These are phyloP conservation scores for Pedetes capensis DNA, from an alignment of 2,113 vertebrate species.

Conservation along the genomic window DNA sequence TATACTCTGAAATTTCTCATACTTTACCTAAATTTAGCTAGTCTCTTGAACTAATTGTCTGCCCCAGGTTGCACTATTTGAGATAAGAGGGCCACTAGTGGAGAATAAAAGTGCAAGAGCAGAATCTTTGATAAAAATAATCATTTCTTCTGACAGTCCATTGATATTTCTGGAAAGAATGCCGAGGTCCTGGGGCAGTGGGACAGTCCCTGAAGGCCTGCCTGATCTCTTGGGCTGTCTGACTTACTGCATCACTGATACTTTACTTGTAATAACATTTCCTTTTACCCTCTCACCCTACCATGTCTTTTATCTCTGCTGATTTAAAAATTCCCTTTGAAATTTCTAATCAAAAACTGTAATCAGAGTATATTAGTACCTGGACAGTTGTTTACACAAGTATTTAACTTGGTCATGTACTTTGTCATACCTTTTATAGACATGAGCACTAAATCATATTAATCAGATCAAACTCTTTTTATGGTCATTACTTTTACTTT, in stretches of 20 bases:
- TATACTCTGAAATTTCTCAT: not conserved
- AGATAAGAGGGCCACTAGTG: not conserved
- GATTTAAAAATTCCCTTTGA: not conserved
- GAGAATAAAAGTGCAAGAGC: not conserved
- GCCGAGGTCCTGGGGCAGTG: not conserved
- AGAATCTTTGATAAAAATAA: not conserved
- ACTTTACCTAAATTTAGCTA: not conserved
- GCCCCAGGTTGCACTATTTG: not conserved
- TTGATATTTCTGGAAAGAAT: not conserved
- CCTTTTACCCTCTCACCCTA: not conserved
- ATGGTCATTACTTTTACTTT: not conserved
- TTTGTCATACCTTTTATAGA: not conserved
- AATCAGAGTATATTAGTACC: not conserved
- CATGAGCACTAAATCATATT: not conserved
- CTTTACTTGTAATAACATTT: not conserved
- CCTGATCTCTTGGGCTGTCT: not conserved
- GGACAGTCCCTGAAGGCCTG: not conserved
- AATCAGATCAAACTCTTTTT: not conserved
- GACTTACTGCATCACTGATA: not conserved
- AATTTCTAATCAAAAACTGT: slow-evolving; percentile 14
- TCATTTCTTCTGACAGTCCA: not conserved
- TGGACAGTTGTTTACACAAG: not conserved
- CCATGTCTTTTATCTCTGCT: not conserved
- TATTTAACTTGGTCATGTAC: not conserved
- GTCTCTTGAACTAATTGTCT: not conserved